phyloP scores from a whole-genome alignment of 2,797 vertebrate genomes.

The Astyanax mexicanus region DNA sequence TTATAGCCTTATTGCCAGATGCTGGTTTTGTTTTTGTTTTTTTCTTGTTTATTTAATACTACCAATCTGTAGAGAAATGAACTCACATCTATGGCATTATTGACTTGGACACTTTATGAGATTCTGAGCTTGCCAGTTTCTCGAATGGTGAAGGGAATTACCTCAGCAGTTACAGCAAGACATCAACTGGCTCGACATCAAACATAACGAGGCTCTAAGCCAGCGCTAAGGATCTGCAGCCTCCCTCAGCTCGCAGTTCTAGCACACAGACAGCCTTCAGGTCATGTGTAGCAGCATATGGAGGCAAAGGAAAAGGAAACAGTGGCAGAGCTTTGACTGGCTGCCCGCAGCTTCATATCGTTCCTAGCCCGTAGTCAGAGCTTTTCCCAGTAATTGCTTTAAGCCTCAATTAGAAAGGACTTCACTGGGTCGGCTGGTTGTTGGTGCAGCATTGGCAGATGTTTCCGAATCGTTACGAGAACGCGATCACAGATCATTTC shows the following conservation, averaged over 20 bases:
- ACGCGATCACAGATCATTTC: not conserved
- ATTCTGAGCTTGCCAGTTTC: not conserved
- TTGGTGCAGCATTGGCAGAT: no score
- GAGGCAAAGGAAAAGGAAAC: not conserved
- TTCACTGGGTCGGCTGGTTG: not conserved
- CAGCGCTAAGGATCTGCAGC: not conserved
- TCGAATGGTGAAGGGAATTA: not conserved
- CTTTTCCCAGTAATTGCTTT: not conserved
- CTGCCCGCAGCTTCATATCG: not conserved
- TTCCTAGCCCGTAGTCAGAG: not conserved
- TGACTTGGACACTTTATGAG: not conserved
- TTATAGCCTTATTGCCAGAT: no score
- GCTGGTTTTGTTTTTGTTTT: no score
- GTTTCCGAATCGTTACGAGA: not conserved
- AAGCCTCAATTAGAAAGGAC: not conserved
- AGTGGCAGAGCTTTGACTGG: not conserved
- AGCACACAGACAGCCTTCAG: not conserved
- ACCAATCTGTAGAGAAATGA: no score
- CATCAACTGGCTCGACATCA: not conserved
- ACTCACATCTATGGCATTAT: no score
- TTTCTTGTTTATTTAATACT: no score
- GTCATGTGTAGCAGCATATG: not conserved
- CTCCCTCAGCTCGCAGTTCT: not conserved
- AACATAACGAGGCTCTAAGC: not conserved
- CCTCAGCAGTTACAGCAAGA: not conserved